Evolutionary conservation across 1,140 invertebrate genomes (phyloP), one percentile per base, ranked within the genome.

Genomic region (Ruditapes philippinarum): DNA sequence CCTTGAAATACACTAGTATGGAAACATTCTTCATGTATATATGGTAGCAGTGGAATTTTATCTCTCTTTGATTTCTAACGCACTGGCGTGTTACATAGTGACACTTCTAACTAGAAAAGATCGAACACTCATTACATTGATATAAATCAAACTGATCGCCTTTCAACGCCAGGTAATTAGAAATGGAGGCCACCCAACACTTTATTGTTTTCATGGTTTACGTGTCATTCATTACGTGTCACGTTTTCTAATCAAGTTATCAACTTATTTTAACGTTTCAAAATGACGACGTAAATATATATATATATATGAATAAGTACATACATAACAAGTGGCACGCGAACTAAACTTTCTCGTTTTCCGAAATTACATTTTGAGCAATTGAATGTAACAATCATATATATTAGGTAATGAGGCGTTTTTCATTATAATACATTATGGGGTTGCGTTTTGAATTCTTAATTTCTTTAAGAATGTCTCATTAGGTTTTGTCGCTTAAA

Each of bases 101-200:
- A 70, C 65, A 70, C 65, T 70, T 70, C 28, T 33, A 36, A 70
- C 33, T 17, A 38, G 65, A 40, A 70, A 36, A 14, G 65, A 70
- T 70, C 65, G 65, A 70, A 70, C 65, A 70, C 36, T 70, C 28
- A 40, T 70, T 70, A 70, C 38, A 70, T 70, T 25, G 65, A 70
- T 70, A 70, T 22, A 5, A n/a, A 70, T 70, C 65, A 31, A 12
- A 38, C 65, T 40, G 33, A 40, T 70, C 65, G 65, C 65, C 65
- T 70, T 70, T 70, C 65, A 70, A 28, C 65, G 65, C 14, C 36
- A 22, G 33, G 33, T 70, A 70, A 40, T 70, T 70, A 70, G 65
- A 33, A 36, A 70, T 22, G 33, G 33, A 28, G 65, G 65, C 65
- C 65, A 70, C 65, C 14, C 65, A 70, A 7, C 31, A 7, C 4